These are phyloP conservation scores for Meiosimyza platycephala DNA, from an alignment of 2,888 invertebrate genomes.

Conservation along the genomic window DNA sequence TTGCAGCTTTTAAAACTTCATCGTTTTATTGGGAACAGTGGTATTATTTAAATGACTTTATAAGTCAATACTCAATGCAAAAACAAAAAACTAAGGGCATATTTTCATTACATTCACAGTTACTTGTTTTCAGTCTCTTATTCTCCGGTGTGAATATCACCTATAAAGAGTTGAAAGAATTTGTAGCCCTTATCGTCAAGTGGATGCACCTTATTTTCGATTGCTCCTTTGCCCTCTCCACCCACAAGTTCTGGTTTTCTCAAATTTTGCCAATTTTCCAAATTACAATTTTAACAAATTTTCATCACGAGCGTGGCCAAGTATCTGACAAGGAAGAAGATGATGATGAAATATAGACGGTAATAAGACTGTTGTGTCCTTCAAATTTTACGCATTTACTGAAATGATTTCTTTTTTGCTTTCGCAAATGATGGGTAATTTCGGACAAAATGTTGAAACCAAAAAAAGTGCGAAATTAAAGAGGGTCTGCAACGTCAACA, in stretches of 20 bases:
- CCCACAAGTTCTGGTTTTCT: no score
- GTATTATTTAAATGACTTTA: no score
- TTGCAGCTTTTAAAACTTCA: no score
- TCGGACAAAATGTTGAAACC: not conserved
- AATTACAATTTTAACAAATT: slow-evolving; percentile 20
- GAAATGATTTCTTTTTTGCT: slow-evolving; percentile 7
- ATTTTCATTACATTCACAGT: no score
- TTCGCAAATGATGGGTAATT: not conserved
- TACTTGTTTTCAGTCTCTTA: no score
- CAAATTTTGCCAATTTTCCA: not conserved
- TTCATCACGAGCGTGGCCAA: not conserved
- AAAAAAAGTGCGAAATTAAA: not conserved
- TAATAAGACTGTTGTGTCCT: slow-evolving; percentile 13
- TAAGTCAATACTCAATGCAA: no score
- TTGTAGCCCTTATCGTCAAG: slow-evolving; percentile 8
- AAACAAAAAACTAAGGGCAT: no score
- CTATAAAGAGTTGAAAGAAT: not conserved
- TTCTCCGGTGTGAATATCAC: no score
- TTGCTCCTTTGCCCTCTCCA: no score
- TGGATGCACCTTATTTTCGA: not conserved
- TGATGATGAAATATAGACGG: not conserved
- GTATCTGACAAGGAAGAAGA: no score
- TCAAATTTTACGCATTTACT: slow-evolving; percentile 25
- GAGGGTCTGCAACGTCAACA: no score
- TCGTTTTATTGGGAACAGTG: no score